Percentiles rank a stretch among this genome's conserved stretches.
These are phyloP conservation scores for Pteropus alecto DNA, from an alignment of 2,113 vertebrate species.

Conservation along the genomic window DNA sequence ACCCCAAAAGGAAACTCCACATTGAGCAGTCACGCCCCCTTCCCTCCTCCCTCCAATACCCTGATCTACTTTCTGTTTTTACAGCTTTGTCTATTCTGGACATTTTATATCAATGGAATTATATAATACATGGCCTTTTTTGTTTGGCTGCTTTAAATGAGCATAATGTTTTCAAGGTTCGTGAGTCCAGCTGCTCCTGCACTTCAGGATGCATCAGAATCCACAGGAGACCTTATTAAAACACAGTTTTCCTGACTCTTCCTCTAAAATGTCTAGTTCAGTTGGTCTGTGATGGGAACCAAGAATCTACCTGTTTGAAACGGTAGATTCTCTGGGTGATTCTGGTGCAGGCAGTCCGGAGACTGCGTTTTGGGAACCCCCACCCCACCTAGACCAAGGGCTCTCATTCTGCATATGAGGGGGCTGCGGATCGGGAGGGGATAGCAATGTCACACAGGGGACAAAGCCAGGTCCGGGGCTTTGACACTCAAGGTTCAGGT, in stretches of 20 bases:
- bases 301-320: not conserved
- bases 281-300: not conserved
- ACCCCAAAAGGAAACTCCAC: not conserved
- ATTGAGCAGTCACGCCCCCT: not conserved
- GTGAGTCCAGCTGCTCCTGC: not conserved
- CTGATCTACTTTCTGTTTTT: not conserved
- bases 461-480: not conserved
- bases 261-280: not conserved
- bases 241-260: not conserved
- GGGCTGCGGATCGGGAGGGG: not conserved
- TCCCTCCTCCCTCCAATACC: no score
- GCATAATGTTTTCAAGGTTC: not conserved
- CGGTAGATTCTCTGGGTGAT: not conserved
- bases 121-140: not conserved
- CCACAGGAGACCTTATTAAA: not conserved
- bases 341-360: not conserved
- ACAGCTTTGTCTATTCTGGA: not conserved
- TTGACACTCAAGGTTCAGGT: not conserved
- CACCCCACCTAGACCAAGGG: rapidly evolving
- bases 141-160: not conserved
- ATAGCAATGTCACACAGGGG: not conserved
- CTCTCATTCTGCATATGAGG: not conserved
- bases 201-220: not conserved
- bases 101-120: not conserved
- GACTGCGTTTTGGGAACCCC: not conserved